A percentile compares a stretch with the other conserved stretches of the same genome.
These are phyloP conservation scores for Anoplolepis gracilipes DNA, from an alignment of 1,140 invertebrate genomes.

Conservation along the genomic window DNA sequence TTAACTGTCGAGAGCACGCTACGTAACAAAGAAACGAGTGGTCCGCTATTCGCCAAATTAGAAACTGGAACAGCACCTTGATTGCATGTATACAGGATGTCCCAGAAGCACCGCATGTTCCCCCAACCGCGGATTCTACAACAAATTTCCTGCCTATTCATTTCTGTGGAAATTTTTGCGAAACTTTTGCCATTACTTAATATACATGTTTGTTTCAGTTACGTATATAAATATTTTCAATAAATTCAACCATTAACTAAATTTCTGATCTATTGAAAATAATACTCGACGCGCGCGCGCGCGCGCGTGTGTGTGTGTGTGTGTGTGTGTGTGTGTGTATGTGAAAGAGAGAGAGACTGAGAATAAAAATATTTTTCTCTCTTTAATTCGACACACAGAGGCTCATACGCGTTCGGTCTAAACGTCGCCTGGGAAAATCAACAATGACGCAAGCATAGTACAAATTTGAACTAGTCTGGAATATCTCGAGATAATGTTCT, in stretches of 20 bases:
- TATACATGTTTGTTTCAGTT: not conserved
- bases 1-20: conserved; percentile 20
- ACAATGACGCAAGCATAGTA: conserved; percentile 51
- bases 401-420: not conserved
- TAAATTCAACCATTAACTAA: not conserved
- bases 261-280: not conserved
- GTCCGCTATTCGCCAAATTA: conserved; percentile 55
- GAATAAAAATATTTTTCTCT: not conserved
- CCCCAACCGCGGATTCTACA: not conserved
- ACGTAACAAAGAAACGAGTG: conserved; percentile 19
- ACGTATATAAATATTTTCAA: not conserved
- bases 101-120: conserved; percentile 10
- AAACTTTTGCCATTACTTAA: not conserved
- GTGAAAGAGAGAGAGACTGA: too few relatives aligned
- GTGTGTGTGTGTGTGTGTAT: too few relatives aligned
- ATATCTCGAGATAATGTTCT: conserved; percentile 20
- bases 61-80: conserved; percentile 51
- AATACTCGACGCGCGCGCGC: not conserved
- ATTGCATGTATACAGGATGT: conserved; percentile 21
- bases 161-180: too few relatives aligned
- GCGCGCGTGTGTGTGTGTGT: too few relatives aligned
- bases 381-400: not conserved
- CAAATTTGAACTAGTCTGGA: conserved; percentile 27
- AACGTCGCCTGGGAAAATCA: conserved; percentile 22
- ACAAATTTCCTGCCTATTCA: conserved; percentile 1